These are phyloP conservation scores for Malacoraja senta DNA, from an alignment of 2,797 vertebrate genomes.

Conservation along the genomic window DNA sequence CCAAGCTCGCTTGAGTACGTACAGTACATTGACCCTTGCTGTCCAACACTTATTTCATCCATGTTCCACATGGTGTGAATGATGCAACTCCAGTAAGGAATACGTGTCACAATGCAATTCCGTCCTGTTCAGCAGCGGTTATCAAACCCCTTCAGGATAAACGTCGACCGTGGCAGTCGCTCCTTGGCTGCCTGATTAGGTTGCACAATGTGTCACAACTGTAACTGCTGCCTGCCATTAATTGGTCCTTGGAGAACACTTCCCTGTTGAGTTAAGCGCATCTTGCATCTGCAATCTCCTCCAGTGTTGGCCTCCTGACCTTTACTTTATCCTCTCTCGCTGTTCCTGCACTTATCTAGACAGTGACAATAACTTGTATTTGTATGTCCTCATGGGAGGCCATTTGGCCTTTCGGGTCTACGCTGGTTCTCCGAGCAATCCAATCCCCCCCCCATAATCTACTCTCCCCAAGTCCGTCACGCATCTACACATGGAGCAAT, in stretches of 20 bases:
- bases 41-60: not conserved
- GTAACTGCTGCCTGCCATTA: constrained; percentile 12
- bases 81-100: constrained; percentile 13
- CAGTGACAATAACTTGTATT: no score
- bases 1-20: no score
- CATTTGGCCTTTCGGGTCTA: no score
- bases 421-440: no score
- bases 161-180: not conserved
- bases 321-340: not conserved
- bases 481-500: no score
- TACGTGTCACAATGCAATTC: constrained; percentile 25
- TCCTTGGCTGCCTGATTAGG: not conserved
- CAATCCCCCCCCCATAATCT: no score
- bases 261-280: not conserved
- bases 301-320: not conserved
- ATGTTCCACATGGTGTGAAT: not conserved
- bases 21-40: not conserved
- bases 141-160: not conserved
- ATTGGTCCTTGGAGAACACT: constrained; percentile 22
- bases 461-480: no score
- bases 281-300: not conserved
- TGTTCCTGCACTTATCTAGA: not conserved
- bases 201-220: constrained; percentile 15
- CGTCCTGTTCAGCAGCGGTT: not conserved
- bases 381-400: no score